Evolutionary conservation across 2,797 vertebrate genomes (phyloP).

Genomic region (Intellagama lesueurii): DNA sequence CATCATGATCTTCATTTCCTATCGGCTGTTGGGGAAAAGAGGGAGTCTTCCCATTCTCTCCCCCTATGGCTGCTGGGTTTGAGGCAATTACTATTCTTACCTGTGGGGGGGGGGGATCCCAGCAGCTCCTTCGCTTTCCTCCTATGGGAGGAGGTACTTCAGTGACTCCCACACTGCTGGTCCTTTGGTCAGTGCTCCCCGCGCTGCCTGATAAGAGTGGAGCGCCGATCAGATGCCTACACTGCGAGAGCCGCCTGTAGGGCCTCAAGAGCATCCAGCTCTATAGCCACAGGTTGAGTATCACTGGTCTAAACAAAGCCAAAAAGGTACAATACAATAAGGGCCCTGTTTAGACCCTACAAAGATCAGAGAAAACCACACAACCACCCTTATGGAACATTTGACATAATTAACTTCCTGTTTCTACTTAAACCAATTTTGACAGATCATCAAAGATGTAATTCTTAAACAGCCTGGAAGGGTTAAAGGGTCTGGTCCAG

Average conservation of each 20-base stretch:
- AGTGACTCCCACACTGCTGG: conserved; percentile 78
- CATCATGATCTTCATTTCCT: conserved; percentile 64
- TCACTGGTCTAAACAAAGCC: conserved; percentile 81
- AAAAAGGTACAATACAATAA: conserved; percentile 81
- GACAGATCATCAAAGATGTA: conserved; percentile 16
- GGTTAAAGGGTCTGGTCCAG: conserved; percentile 1
- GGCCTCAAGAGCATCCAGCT: conserved; percentile 79
- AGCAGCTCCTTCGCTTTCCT: conserved; percentile 80
- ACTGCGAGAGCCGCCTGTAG: conserved; percentile 79
- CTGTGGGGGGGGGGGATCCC: conserved; percentile 75
- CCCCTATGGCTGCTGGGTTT: conserved; percentile 73
- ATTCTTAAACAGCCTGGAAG: conserved; percentile 18
- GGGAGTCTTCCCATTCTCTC: conserved; percentile 69
- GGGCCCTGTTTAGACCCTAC: conserved; percentile 77
- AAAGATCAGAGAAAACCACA: conserved; percentile 78
- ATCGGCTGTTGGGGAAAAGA: conserved; percentile 69
- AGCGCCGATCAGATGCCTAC: conserved; percentile 79
- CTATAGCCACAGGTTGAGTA: conserved; percentile 81
- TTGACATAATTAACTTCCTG: conserved; percentile 75
- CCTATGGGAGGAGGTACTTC: conserved; percentile 79
- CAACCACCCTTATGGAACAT: conserved; percentile 77
- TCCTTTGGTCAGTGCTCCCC: conserved; percentile 79
- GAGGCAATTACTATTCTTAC: conserved; percentile 79
- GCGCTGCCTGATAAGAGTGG: conserved; percentile 78
- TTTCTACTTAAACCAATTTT: conserved; percentile 72